Conservation (phyloP, 2,888 invertebrate genomes). For the Chironomus tentans region DNA sequence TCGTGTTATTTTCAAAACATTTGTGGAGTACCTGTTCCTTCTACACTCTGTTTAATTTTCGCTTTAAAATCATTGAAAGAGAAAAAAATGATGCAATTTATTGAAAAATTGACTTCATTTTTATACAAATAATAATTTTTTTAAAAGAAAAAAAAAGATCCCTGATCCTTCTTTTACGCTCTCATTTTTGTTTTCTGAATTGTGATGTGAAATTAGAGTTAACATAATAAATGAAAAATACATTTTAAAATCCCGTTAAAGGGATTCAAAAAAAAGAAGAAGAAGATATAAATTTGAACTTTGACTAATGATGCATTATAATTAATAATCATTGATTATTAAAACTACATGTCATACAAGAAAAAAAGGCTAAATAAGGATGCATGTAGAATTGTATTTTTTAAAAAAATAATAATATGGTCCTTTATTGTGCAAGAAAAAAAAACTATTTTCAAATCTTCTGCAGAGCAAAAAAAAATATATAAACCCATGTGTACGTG, state of each 20-base stretch:
- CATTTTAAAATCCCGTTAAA: slow-evolving; percentile 6
- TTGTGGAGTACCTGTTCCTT: neutral
- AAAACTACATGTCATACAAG: no score
- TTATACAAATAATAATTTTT: neutral
- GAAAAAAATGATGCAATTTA: neutral
- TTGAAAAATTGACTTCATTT: neutral
- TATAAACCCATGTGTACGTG: neutral
- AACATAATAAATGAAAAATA: slow-evolving; percentile 9
- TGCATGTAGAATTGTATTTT: neutral
- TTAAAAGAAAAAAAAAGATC: neutral
- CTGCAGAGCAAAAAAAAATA: slow-evolving; percentile 3
- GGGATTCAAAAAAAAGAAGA: neutral
- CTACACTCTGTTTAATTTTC: neutral
- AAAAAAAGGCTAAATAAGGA: neutral
- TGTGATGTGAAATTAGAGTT: slow-evolving; percentile 27
- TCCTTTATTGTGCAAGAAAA: neutral
- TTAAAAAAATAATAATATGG: neutral
- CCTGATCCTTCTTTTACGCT: neutral
- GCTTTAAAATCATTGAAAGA: neutral
- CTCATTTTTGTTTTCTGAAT: slow-evolving; percentile 14
- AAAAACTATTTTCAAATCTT: neutral
- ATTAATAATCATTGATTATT: neutral
- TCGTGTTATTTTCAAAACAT: neutral
- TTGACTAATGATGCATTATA: neutral
- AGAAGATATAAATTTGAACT: neutral